Percentiles rank a stretch among this genome's conserved stretches.
Evolutionary conservation across 2,797 vertebrate species (phyloP).

Genomic region (Ficedula albicollis): DNA sequence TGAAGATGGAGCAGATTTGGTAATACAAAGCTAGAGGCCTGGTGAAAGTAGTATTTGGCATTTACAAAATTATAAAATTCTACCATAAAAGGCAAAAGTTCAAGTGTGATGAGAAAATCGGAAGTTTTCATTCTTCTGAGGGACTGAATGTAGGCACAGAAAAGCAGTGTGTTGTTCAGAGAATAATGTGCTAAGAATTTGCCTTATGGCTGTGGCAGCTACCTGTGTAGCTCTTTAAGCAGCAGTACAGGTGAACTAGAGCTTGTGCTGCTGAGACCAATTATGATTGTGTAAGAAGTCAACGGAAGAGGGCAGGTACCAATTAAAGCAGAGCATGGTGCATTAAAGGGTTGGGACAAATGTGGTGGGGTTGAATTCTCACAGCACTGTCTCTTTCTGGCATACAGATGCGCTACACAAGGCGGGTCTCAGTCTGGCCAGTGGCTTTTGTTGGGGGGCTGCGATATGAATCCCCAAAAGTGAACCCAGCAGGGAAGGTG

Average conservation of each 20-base stretch:
- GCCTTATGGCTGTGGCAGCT: neutral
- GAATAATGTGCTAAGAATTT: neutral
- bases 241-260: neutral
- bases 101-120: neutral
- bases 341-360: neutral
- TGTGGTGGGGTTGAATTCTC: fast-evolving
- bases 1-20: neutral
- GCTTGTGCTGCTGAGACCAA: neutral
- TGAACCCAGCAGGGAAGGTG: conserved; percentile 85
- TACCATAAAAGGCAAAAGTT: neutral
- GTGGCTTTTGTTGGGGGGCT: conserved; percentile 91
- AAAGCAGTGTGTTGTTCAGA: neutral
- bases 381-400: conserved; percentile 13
- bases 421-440: conserved; percentile 88
- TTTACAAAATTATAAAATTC: neutral
- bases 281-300: neutral
- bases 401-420: conserved; percentile 87
- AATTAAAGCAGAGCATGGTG: neutral
- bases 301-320: neutral
- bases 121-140: neutral
- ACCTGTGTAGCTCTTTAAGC: neutral
- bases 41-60: neutral
- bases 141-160: neutral
- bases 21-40: neutral
- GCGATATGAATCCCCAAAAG: conserved; percentile 86